Evolutionary conservation across 92 coral and sea anemone species (phyloP), one percentile per base, ranked within the genome.

Genomic region (Nematostella vectensis): DNA sequence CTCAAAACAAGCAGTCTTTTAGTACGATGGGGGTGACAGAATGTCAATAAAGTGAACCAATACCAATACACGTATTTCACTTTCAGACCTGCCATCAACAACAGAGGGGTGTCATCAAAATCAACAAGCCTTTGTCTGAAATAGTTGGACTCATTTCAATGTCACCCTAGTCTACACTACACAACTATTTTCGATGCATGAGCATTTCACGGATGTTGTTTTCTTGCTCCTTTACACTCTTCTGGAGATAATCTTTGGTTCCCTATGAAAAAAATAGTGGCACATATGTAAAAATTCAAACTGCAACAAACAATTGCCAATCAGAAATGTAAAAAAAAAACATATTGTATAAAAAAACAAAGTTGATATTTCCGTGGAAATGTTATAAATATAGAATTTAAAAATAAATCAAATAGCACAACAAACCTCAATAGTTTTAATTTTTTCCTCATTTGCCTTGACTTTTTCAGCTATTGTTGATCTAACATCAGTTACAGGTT

Each of bases 131-230:
- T n/a, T n/a, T n/a, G n/a, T n/a, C n/a, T n/a, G n/a, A n/a, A n/a
- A n/a, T n/a, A n/a, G n/a, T n/a, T n/a, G n/a, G n/a, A n/a, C n/a
- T n/a, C n/a, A n/a, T n/a, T n/a, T n/a, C n/a, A n/a, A n/a, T n/a
- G n/a, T n/a, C n/a, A n/a, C n/a, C n/a, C n/a, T n/a, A n/a, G n/a
- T n/a, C n/a, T n/a, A n/a, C n/a, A n/a, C n/a, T n/a, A n/a, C n/a
- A n/a, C n/a, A n/a, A n/a, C n/a, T n/a, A 61, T 26, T 52, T 63
- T 12, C 70, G 49, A 39, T 63, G 70, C 17, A 44, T 51, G 24
- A 89, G 66, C 96, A 89, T 89, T 71, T 89, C 96, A 48, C 96
- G 60, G 1, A 89, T 89, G 59, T 78, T 89, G 30, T 89, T 83
- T 60, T 89, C 95, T 45, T 89, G 97, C 21, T 86, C 88, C 55